Base-by-base conservation (phyloP, 2,888 invertebrate genomes). In the Pilophorus perplexus region DNA sequence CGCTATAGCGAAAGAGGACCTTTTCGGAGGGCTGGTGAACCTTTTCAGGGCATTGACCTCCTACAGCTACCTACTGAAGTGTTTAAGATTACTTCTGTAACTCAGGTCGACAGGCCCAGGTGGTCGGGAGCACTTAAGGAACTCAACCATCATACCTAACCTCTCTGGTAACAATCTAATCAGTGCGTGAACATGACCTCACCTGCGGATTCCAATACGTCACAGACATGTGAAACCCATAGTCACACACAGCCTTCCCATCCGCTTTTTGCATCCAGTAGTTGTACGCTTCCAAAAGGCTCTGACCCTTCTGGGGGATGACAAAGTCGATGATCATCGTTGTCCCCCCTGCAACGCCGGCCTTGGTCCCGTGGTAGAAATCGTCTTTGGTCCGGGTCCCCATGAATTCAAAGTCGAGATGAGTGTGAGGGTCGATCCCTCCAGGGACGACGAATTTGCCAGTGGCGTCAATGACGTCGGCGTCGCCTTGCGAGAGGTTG, bases 341-440 rank as follows among this genome's bases (percentile, higher is more conserved):
- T 46, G 98, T 99, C 60, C 98, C 99, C 28, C 99, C 99, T 66
- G 97, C 95, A 2, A 99, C 82, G 0, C 97, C 98, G 0, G 98
- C 98, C 75, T 89, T 89, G 38, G 98, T 98, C 62, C 99, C 99
- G 76, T 88, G 87, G 77, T 98, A 97, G 80, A 98, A 99, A 79
- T 97, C 97, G 79, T 99, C 99, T 4, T 89, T 88, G 1, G 92
- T 82, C 73, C 82, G 85, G 0, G 89, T 86, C 6, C 93, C 95
- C 69, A 69, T 69, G 88, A 93, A 94, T 79, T 96, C 93, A 71
- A 95, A 81, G 79, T 97, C 94, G 78, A 96, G 86, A 80, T 98
- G 98, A 14, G 97, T 97, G 79, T 99, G 96, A 1, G 97, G 93
- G 80, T 98, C 98, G 74, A 98, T 90, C 23, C 96, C 96, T 64